Evolutionary conservation across 2,888 invertebrate genomes (phyloP).

Genomic region (Dryomyza anilis): DNA sequence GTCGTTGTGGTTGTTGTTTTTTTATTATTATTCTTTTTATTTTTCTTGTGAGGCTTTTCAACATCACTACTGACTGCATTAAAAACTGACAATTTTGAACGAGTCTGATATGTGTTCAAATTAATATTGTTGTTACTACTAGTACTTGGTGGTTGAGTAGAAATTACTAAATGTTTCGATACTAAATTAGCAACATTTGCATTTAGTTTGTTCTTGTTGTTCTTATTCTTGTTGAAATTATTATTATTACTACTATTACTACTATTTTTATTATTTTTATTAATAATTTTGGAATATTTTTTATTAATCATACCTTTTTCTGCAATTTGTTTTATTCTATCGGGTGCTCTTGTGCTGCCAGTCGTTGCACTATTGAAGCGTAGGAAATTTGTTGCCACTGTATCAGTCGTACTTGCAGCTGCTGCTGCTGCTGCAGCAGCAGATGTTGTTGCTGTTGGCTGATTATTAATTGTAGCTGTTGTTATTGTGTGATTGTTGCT

Average conservation of each 20-base stretch:
- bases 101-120: slow-evolving; percentile 5
- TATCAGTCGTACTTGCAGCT: slow-evolving; percentile 16
- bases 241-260: too few species aligned
- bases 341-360: too few species aligned
- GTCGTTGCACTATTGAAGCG: too few species aligned
- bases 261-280: slow-evolving; percentile 6
- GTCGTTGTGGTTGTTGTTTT: background rate
- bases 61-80: slow-evolving; percentile 10
- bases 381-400: too few species aligned
- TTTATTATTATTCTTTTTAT: background rate
- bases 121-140: slow-evolving; percentile 1
- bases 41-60: background rate
- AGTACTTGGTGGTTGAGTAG: slow-evolving; percentile 32
- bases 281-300: slow-evolving; percentile 17
- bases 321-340: slow-evolving; percentile 23
- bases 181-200: background rate
- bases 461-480: slow-evolving; percentile 9
- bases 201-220: background rate
- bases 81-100: slow-evolving; percentile 22
- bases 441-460: too few species aligned
- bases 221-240: too few species aligned
- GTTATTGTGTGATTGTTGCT: slow-evolving; percentile 9
- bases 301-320: slow-evolving; percentile 35
- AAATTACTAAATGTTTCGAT: slow-evolving; percentile 22
- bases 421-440: slow-evolving; percentile 11